Evolutionary conservation across 2,888 invertebrate species (phyloP), one percentile per base, ranked within the genome.

Genomic region (Ptilodon capucinus): DNA sequence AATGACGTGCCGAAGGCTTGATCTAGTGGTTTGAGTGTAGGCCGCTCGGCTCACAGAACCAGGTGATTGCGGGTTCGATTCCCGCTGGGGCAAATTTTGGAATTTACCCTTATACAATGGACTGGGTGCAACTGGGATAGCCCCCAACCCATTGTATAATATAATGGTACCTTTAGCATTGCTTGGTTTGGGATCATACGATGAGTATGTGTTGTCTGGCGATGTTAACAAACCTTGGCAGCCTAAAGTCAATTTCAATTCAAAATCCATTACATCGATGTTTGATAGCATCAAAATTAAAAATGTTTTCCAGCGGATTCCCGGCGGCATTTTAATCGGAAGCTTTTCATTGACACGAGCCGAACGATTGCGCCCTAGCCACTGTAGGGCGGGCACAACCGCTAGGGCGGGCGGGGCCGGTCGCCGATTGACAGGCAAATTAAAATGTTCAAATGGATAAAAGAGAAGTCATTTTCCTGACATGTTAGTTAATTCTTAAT

Each of bases 271-370:
- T 55, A 59, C 55, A 59, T 59, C 38, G 59, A 59, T 53, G 36
- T 36, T 40, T 11, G 42, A 45, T 48, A 25, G 25, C 55, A 44
- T 18, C 46, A 32, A 53, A 48, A 60, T 60, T 60, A 60, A 60
- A 59, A 60, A 56, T 43, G 46, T 60, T 57, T 60, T 53, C 53
- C 42, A 34, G 18, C 46, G 56, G 46, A 49, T 49, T 56, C n/a
- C n/a, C n/a, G n/a, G n/a, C n/a, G n/a, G n/a, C n/a, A 23, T 50
- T 59, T 59, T 45, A 50, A 56, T 50, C 30, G 48, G 30, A 59
- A 48, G 40, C 47, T 42, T 44, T 52, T 55, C 39, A 28, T 42
- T 36, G 47, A 44, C 40, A 45, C 28, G 32, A 4, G n/a, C 2
- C 25, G 28, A n/a, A n/a, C 32, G 32, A 32, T 32, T 14, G 7